These are phyloP conservation scores for Trilocha varians DNA, from an alignment of 2,888 invertebrate species.

Conservation along the genomic window DNA sequence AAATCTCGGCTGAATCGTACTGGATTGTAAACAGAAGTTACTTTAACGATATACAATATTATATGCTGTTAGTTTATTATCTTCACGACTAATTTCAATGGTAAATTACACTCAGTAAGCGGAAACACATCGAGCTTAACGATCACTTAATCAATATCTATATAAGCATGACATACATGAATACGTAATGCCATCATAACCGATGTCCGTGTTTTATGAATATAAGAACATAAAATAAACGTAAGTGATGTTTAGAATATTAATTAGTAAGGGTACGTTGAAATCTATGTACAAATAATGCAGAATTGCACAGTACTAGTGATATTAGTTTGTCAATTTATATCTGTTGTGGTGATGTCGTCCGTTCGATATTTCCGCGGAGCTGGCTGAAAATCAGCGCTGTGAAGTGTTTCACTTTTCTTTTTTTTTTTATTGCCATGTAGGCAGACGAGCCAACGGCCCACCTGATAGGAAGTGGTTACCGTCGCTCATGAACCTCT, in stretches of 20 bases:
- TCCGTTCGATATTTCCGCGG: no score
- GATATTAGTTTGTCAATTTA: background rate
- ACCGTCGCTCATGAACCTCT: no score
- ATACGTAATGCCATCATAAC: conserved; percentile 13
- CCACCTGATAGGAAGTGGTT: no score
- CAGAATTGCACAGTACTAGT: background rate
- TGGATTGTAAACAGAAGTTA: conserved; percentile 57
- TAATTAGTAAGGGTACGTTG: conserved; percentile 16
- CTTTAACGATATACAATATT: conserved; percentile 67
- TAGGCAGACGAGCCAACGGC: no score
- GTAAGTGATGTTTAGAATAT: conserved; percentile 15
- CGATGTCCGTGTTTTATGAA: conserved; percentile 12
- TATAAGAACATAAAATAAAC: conserved; percentile 14
- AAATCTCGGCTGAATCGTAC: conserved; percentile 55
- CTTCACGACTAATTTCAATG: background rate
- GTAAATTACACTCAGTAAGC: background rate
- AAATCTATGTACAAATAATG: conserved; percentile 6
- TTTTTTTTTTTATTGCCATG: no score
- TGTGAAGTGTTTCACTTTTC: no score
- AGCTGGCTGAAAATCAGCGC: no score
- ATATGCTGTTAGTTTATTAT: conserved; percentile 52
- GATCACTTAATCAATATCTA: background rate
- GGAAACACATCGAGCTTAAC: background rate
- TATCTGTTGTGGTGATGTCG: no score
- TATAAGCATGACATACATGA: conserved; percentile 11